Evolutionary conservation across 2,113 vertebrate species (phyloP), one percentile per base, ranked within the genome.

Genomic region (Sinocyclocheilus rhinocerous): DNA sequence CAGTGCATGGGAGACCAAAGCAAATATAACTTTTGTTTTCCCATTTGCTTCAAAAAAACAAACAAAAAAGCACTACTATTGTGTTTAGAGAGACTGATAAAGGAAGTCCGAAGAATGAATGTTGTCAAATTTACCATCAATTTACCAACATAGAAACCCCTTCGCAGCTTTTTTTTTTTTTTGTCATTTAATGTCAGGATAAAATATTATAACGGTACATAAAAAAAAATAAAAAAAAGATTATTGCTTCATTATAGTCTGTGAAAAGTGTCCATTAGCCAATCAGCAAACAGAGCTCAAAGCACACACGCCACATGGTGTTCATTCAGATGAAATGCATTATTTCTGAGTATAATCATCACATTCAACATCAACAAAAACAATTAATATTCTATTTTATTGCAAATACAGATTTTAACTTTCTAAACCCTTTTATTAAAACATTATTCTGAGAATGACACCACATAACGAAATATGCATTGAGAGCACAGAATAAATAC

Each of bases 401-500:
- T 85, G 69, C 59, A 55, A 24, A 63, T n/a, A 63, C 76, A 55
- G 39, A 39, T 15, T 42, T 76, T 22, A 65, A 79, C 22, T 15
- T 61, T 65, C 50, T 26, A 39, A 76, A 22, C 10, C 52, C 61
- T 33, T 39, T 77, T 18, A 77, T 77, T 48, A 33, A 36, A 13
- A 13, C 24, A 42, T 33, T 78, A 65, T 16, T 52, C 29, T 48
- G 36, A 77, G 11, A 76, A 76, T 4, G 24, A 11, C 26, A 65
- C 26, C 59, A 36, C 18, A 11, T 59, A 26, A 69, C 2, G 5
- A 39, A 20, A 63, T 18, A 52, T 55, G 9, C 83, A 67, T 83
- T 67, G 20, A 63, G 36, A 33, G 6, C 52, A 59, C 55, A 36
- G 11, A 61, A 86, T 81, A 90, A 89, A 90, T 79, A 86, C n/a